Evolutionary conservation across 2,113 vertebrate species (phyloP).

Genomic region (Neogale vison): DNA sequence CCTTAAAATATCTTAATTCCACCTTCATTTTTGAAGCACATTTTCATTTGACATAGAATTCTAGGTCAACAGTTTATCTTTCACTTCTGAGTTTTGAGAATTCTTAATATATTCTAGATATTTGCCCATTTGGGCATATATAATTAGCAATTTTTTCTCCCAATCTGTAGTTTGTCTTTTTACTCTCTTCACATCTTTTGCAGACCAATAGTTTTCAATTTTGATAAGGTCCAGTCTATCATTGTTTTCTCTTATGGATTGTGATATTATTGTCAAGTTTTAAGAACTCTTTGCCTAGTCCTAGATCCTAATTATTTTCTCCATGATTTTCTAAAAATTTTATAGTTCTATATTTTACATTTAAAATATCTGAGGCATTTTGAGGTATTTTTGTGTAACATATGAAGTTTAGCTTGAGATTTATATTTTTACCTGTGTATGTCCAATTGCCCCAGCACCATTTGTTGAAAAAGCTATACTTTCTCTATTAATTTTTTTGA

Average conservation of each 20-base stretch:
- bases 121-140: not conserved
- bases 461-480: not conserved
- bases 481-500: not conserved
- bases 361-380: not conserved
- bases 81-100: not conserved
- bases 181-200: not conserved
- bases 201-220: not conserved
- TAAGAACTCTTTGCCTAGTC: not conserved
- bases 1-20: not conserved
- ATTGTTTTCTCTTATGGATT: not conserved
- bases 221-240: not conserved
- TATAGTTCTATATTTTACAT: not conserved
- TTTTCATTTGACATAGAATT: not conserved
- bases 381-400: not conserved
- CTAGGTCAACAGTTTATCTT: not conserved
- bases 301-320: not conserved
- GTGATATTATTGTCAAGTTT: not conserved
- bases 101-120: not conserved
- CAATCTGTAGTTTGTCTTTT: not conserved
- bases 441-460: not conserved
- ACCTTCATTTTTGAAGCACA: not conserved
- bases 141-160: not conserved
- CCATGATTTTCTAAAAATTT: not conserved
- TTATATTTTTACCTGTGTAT: not conserved
- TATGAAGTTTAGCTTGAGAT: not conserved